These are phyloP conservation scores for Cheumatopsyche charites DNA, from an alignment of 1,140 invertebrate genomes.

Conservation along the genomic window DNA sequence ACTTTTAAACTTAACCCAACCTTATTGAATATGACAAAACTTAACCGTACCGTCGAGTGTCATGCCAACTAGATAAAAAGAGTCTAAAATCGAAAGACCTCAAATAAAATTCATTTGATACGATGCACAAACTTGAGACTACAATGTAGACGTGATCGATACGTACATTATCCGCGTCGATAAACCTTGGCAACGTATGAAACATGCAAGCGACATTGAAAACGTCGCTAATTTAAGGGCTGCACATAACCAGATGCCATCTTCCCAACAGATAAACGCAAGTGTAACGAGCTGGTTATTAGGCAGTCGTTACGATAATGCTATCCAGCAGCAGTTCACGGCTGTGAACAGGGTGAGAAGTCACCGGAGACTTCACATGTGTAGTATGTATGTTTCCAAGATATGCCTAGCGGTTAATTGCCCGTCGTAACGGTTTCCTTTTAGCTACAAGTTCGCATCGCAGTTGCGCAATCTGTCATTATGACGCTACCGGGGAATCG, in stretches of 20 bases:
- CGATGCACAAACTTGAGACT: too few species aligned
- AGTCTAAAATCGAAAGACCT: too few species aligned
- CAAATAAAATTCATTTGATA: too few species aligned
- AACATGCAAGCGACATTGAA: constrained; percentile 1
- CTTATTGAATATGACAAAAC: too few species aligned
- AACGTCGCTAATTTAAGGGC: neutral
- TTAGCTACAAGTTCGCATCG: constrained; percentile 9
- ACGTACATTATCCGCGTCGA: too few species aligned
- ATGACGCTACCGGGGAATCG: neutral
- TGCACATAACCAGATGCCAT: too few species aligned
- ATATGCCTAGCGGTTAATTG: constrained; percentile 17
- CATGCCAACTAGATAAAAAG: too few species aligned
- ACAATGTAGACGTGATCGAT: too few species aligned
- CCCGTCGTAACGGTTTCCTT: constrained; percentile 8
- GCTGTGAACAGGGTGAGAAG: neutral
- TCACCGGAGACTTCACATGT: neutral
- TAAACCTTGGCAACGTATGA: neutral
- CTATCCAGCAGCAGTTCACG: neutral
- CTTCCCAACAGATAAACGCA: too few species aligned
- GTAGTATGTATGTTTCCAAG: neutral
- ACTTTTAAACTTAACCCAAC: too few species aligned
- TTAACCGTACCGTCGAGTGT: too few species aligned
- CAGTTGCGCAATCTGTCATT: neutral
- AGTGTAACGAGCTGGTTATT: too few species aligned
- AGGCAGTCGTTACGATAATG: neutral